Evolutionary conservation across 1,140 invertebrate species (phyloP).

Genomic region (Augochlora pura): DNA sequence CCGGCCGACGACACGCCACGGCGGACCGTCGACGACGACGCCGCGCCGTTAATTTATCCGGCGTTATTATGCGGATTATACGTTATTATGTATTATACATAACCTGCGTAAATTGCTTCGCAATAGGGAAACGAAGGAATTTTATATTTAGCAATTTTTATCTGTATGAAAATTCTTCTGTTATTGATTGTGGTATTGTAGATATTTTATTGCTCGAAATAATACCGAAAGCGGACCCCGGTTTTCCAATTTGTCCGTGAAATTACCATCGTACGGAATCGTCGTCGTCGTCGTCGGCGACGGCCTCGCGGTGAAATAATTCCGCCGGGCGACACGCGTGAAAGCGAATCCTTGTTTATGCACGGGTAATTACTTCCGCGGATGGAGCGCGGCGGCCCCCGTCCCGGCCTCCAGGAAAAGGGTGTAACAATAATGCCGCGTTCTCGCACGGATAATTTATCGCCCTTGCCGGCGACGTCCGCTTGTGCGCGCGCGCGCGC

Average conservation of each 20-base stretch:
- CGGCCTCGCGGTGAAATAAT: conserved; percentile 6
- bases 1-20: not conserved
- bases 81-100: too few species aligned
- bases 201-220: conserved; percentile 14
- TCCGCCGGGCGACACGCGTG: not conserved
- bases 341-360: conserved; percentile 14
- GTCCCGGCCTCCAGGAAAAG: not conserved
- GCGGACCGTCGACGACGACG: not conserved
- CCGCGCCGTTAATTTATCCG: not conserved
- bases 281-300: not conserved
- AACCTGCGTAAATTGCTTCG: too few species aligned
- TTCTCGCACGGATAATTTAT: conserved; percentile 44
- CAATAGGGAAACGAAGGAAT: too few species aligned
- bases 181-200: too few species aligned
- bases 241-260: not conserved
- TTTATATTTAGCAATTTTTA: too few species aligned
- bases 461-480: not conserved
- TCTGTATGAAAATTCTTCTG: too few species aligned
- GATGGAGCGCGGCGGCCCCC: too few species aligned
- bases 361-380: conserved; percentile 15
- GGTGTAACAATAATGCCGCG: conserved; percentile 22
- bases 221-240: conserved; percentile 11
- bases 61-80: too few species aligned
- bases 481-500: not conserved
- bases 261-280: not conserved